Evolutionary conservation across 2,113 vertebrate genomes (phyloP).

Genomic region (Plotosus lineatus): DNA sequence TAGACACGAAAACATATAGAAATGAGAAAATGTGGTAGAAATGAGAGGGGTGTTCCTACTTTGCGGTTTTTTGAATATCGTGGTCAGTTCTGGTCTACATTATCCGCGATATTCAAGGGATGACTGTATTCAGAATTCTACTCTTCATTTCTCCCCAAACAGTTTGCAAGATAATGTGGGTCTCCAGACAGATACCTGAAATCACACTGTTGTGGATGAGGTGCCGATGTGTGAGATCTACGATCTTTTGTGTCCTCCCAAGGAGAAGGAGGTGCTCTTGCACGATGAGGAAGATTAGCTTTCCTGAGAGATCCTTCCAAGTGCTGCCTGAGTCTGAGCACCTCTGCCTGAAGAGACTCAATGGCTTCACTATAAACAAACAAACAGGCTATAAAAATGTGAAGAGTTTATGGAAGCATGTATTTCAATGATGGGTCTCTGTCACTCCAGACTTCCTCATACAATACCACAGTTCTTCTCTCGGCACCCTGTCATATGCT

Average conservation of each 20-base stretch:
- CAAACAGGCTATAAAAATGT: not conserved
- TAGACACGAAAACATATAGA: no score
- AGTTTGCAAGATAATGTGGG: not conserved
- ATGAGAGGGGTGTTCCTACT: no score
- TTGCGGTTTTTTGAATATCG: no score
- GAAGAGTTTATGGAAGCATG: not conserved
- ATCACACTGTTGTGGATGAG: constrained; percentile 38
- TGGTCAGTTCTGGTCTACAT: no score
- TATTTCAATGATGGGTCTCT: not conserved
- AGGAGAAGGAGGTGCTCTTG: constrained; percentile 31
- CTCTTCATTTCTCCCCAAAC: not conserved
- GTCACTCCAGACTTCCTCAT: no score
- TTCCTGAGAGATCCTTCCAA: constrained; percentile 72
- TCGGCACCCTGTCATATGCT: no score
- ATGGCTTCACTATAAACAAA: constrained; percentile 74
- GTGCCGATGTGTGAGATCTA: not conserved
- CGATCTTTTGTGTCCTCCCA: not conserved
- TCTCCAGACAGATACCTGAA: constrained; percentile 58
- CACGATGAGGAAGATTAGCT: constrained; percentile 14
- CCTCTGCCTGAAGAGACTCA: constrained; percentile 75
- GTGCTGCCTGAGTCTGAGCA: constrained; percentile 67
- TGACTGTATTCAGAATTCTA: not conserved
- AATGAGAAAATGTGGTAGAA: no score
- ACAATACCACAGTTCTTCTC: no score
- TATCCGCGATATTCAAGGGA: no score